phyloP scores from a whole-genome alignment of 2,797 vertebrate species.

The Hipposideros larvatus region DNA sequence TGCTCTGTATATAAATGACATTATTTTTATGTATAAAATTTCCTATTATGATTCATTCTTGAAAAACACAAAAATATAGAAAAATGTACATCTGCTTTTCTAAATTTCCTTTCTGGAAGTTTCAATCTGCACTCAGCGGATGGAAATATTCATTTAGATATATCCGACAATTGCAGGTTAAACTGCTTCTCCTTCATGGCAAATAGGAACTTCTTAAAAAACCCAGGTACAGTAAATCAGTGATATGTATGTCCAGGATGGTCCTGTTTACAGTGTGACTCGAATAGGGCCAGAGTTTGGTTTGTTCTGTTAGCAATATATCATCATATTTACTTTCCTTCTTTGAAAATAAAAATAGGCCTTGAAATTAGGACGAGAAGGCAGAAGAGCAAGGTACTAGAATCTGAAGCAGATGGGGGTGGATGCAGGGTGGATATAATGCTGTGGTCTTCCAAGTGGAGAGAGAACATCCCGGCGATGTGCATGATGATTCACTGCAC shows the following conservation, averaged over 20 bases:
- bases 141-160: no score
- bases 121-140: no score
- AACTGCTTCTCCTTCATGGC: neutral
- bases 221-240: neutral
- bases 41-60: no score
- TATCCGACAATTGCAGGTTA: neutral
- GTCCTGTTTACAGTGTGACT: neutral
- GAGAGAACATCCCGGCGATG: neutral
- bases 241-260: neutral
- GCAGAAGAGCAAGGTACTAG: neutral
- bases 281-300: neutral
- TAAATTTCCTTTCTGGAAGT: no score
- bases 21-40: no score
- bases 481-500: neutral
- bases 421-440: neutral
- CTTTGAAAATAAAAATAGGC: constrained; percentile 26
- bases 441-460: neutral
- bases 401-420: neutral
- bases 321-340: neutral
- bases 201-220: constrained; percentile 39
- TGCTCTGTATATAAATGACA: no score
- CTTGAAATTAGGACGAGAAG: neutral
- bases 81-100: no score
- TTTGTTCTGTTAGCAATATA: neutral
- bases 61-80: no score